Conservation (phyloP, 2,888 invertebrate genomes). For the Pseudococcus longispinus region DNA sequence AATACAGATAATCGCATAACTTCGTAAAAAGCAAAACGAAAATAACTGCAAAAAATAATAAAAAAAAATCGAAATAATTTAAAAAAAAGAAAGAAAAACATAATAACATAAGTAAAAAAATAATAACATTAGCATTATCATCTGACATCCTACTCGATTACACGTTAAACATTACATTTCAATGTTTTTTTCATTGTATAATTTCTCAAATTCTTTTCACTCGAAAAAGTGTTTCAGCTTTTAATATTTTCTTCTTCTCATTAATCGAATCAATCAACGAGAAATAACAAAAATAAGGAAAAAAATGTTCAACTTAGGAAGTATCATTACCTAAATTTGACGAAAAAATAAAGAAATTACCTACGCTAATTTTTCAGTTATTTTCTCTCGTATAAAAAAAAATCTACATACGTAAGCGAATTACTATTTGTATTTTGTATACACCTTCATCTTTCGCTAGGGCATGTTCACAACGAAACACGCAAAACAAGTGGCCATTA, state of each 20-base stretch:
- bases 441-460: neutral
- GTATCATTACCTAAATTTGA: neutral
- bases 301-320: slow-evolving; percentile 4
- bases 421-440: neutral
- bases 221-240: slow-evolving; percentile 11
- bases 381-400: neutral
- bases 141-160: slow-evolving; percentile 52
- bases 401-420: slow-evolving; percentile 16
- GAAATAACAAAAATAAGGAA: neutral
- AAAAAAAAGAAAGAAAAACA: neutral
- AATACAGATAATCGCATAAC: neutral
- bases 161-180: slow-evolving; percentile 18
- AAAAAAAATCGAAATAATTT: slow-evolving; percentile 4
- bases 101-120: slow-evolving; percentile 4
- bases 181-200: slow-evolving; percentile 22
- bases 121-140: slow-evolving; percentile 47
- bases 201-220: slow-evolving; percentile 4
- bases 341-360: neutral
- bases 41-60: slow-evolving; percentile 32
- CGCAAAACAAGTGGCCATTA: too few species aligned
- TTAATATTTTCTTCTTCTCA: slow-evolving; percentile 26
- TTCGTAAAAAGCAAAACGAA: slow-evolving; percentile 44
- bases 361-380: neutral
- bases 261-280: slow-evolving; percentile 22
- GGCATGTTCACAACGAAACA: too few species aligned